phyloP scores from a whole-genome alignment of 2,888 invertebrate species.

The Sarcophaga rosellei region DNA sequence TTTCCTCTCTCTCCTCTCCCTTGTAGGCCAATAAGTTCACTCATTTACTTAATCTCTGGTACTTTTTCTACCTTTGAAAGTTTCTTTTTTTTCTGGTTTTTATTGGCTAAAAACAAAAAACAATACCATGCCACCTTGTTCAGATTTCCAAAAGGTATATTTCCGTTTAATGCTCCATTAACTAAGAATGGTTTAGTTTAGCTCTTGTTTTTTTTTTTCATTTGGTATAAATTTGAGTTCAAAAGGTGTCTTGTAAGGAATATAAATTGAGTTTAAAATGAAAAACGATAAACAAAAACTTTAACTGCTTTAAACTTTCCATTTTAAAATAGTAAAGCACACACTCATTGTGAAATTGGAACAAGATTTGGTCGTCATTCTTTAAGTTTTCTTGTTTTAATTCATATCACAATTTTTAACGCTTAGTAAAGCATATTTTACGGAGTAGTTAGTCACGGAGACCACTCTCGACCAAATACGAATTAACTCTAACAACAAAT shows the following conservation, averaged over 20 bases:
- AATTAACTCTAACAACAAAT: too few species aligned
- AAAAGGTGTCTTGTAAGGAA: background rate
- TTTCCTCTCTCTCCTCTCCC: too few species aligned
- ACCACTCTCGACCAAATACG: too few species aligned
- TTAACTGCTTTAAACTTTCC: background rate
- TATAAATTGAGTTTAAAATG: background rate
- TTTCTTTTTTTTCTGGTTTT: background rate
- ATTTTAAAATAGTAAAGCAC: background rate
- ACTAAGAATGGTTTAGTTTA: slow-evolving; percentile 14
- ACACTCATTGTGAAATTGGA: too few species aligned
- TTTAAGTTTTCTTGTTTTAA: too few species aligned
- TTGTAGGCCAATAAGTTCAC: background rate
- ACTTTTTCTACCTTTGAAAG: background rate
- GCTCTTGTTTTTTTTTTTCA: background rate
- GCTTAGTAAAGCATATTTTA: too few species aligned
- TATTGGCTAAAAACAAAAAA: background rate
- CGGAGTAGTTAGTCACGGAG: too few species aligned
- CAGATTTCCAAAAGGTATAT: background rate
- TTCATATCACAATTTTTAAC: too few species aligned
- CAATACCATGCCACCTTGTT: too few species aligned
- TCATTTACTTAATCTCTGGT: background rate
- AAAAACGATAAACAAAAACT: background rate
- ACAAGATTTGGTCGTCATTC: too few species aligned
- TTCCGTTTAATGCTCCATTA: slow-evolving; percentile 47
- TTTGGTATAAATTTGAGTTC: background rate